Evolutionary conservation across 2,113 vertebrate genomes (phyloP).

Genomic region (Gavialis gangeticus): DNA sequence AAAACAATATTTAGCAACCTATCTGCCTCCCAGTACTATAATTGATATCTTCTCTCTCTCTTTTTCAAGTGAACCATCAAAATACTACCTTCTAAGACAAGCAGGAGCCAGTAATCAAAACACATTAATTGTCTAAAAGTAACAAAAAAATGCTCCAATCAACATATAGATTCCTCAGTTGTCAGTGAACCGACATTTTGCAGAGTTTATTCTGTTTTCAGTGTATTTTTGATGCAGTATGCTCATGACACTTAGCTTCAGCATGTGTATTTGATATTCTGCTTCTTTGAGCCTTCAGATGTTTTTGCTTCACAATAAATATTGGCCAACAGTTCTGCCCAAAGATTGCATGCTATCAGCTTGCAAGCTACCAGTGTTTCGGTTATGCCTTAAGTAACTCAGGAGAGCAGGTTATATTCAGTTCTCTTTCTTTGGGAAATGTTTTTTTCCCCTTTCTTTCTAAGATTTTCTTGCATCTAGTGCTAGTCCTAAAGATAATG

Average conservation of each 20-base stretch:
- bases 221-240: background rate
- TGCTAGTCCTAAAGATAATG: constrained; percentile 30
- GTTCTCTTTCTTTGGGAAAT: background rate
- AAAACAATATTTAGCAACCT: background rate
- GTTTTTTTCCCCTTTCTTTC: background rate
- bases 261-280: constrained; percentile 6
- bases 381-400: constrained; percentile 15
- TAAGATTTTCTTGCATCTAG: constrained; percentile 5
- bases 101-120: background rate
- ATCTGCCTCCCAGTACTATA: background rate
- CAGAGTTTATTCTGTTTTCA: background rate
- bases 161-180: background rate
- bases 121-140: background rate
- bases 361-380: constrained; percentile 57
- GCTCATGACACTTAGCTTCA: background rate
- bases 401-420: constrained; percentile 3
- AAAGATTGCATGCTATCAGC: constrained; percentile 46
- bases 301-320: background rate
- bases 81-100: background rate
- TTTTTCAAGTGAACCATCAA: background rate
- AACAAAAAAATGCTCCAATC: background rate
- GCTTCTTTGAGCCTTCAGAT: background rate
- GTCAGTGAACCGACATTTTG: background rate
- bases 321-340: background rate
- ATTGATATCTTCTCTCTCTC: background rate